Conservation (phyloP, 1,140 invertebrate species). For the Brachionus angularis region DNA sequence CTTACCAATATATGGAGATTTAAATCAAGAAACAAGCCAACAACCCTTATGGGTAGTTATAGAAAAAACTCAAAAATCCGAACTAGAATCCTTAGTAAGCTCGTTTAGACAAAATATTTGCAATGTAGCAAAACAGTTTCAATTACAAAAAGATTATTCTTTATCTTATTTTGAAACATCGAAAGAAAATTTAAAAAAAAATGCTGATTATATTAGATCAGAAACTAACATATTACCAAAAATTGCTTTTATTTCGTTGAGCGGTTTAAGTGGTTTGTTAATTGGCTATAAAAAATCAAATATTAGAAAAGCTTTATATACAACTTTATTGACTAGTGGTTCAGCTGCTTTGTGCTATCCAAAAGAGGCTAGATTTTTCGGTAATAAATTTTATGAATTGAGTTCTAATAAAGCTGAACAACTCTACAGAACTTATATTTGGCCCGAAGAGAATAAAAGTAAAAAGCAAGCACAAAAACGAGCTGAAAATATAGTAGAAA, state of each 20-base stretch:
- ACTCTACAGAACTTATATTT: conserved; percentile 14
- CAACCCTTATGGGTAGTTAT: conserved; percentile 4
- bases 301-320: conserved; percentile 21
- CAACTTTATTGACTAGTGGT: conserved; percentile 6
- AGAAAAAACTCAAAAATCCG: conserved; percentile 10
- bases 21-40: not conserved
- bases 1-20: conserved; percentile 28
- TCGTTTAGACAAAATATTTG: not conserved
- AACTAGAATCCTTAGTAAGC: not conserved
- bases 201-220: conserved; percentile 22
- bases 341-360: conserved; percentile 29
- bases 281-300: conserved; percentile 16
- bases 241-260: conserved; percentile 33
- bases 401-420: not conserved
- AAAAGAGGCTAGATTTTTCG: not conserved
- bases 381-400: not conserved
- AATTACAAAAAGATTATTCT: not conserved
- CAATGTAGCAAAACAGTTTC: not conserved
- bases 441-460: conserved; percentile 10
- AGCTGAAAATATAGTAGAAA: not conserved
- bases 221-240: conserved; percentile 37
- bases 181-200: not conserved
- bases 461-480: not conserved
- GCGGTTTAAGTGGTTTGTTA: conserved; percentile 35
- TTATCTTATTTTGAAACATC: not conserved